Base-by-base conservation (phyloP, 2,888 invertebrate species). In the Nezara viridula region DNA sequence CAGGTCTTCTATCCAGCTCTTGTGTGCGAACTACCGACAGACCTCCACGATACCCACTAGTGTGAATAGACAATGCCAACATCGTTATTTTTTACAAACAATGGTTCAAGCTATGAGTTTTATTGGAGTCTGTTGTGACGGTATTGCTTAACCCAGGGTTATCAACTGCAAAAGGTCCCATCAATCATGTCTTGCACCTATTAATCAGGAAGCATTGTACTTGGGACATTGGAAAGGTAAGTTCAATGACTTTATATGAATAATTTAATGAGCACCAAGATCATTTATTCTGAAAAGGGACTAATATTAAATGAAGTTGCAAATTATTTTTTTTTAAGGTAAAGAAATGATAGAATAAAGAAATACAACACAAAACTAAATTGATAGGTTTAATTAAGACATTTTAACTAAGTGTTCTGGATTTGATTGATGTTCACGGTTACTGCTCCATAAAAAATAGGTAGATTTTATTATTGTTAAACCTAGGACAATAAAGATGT, bases 21-120 rank as follows among this genome's bases (percentile, higher is more conserved):
- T 5, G 12, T 27, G 60, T 27, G 27, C 66, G 21, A 73, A 73
- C 66, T 73, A 21, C 32, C 32, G 6, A 19, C 32, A 19, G 66
- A 73, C 19, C 19, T 7, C 66, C 16, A 73, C 19, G 2, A 47
- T 44, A 81, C 16, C 21, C 40, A 40, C 81, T n/a, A 81, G 81
- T 10, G 0, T 24, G 44, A 73, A 37, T 47, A 44, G 44, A 81
- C 81, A 81, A 44, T 81, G n/a, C n/a, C 10, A 4, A 81, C 44
- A 81, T 47, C 44, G n/a, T 81, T 81, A 81, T 81, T 81, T 44
- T 81, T 81, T 81, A 81, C n/a, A 44, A 81, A 81, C 44, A 81
- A n/a, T 81, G n/a, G 81, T 10, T 16, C 6, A 81, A 44, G 44
- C n/a, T n/a, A 14, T 44, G 44, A 14, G 21, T 44, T 81, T 81